Conservation (phyloP, 2,797 vertebrate species). For the Iguana delicatissima region DNA sequence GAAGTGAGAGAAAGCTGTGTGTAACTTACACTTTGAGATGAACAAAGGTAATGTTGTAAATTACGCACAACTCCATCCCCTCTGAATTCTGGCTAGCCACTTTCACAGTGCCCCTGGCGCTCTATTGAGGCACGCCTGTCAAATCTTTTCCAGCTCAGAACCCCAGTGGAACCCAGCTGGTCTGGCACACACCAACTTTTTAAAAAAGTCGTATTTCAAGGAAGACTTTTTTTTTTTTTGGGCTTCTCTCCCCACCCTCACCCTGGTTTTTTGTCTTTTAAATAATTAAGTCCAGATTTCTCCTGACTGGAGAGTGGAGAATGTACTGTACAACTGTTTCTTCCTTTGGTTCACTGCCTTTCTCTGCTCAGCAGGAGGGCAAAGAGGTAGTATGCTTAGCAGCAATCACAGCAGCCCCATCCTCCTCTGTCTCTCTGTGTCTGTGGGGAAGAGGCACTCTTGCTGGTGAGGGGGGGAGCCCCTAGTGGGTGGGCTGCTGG, state of each 20-base stretch:
- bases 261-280: conserved; percentile 52
- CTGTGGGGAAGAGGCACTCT: background rate
- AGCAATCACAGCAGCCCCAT: background rate
- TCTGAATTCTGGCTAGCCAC: conserved; percentile 15
- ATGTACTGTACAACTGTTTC: conserved; percentile 57
- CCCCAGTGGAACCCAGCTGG: conserved; percentile 69
- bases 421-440: background rate
- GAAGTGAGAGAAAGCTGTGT: background rate
- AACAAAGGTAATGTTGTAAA: conserved; percentile 27
- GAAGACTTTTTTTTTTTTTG: conserved; percentile 40
- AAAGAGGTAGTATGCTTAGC: conserved; percentile 1
- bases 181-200: conserved; percentile 67
- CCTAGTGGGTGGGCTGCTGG: background rate
- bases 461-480: conserved; percentile 6
- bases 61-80: background rate
- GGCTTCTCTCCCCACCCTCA: background rate
- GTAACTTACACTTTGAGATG: conserved; percentile 19
- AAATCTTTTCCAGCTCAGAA: conserved; percentile 48
- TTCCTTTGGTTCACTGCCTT: conserved; percentile 51
- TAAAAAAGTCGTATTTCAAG: conserved; percentile 33
- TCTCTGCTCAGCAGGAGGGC: conserved; percentile 60
- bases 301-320: conserved; percentile 63
- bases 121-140: conserved; percentile 55
- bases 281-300: conserved; percentile 76
- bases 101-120: conserved; percentile 56